phyloP scores from a whole-genome alignment of 1,140 invertebrate genomes.

The Alviniconcha marisindica region DNA sequence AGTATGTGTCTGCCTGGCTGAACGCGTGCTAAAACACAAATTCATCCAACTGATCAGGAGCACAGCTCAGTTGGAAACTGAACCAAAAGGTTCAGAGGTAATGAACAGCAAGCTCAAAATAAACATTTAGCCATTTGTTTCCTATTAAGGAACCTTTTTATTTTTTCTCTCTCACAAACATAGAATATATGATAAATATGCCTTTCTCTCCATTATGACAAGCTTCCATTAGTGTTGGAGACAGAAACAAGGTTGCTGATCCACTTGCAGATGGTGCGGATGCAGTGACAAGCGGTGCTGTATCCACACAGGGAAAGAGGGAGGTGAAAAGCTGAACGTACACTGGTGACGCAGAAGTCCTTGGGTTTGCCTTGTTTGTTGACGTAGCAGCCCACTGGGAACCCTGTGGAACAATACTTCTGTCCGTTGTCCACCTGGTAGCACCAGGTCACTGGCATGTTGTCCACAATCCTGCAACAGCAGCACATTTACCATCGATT shows the following conservation, averaged over 20 bases:
- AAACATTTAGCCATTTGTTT: neutral
- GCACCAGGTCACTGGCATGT: slow-evolving; percentile 97
- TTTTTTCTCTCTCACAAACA: no score
- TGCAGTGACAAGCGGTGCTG: no score
- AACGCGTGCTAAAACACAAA: slow-evolving; percentile 55
- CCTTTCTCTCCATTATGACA: no score
- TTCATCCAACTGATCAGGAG: neutral
- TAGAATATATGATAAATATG: no score
- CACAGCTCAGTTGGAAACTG: no score
- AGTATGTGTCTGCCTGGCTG: slow-evolving; percentile 83
- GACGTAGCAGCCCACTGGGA: slow-evolving; percentile 98
- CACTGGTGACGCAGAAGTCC: slow-evolving; percentile 73
- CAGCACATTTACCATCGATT: no score
- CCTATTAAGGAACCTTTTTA: no score
- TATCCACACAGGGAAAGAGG: no score
- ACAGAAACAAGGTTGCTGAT: no score
- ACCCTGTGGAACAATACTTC: slow-evolving; percentile 93
- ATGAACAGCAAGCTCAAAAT: neutral
- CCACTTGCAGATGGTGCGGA: no score
- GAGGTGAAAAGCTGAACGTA: slow-evolving; percentile 53
- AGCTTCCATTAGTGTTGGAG: no score
- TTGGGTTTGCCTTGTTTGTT: slow-evolving; percentile 79
- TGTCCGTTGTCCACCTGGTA: slow-evolving; percentile 87
- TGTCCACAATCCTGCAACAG: slow-evolving; percentile 83
- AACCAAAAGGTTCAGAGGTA: neutral